Percentiles rank a stretch among this genome's conserved stretches.
phyloP scores from a whole-genome alignment of 2,888 invertebrate species.

The Eustalomyia histrio region DNA sequence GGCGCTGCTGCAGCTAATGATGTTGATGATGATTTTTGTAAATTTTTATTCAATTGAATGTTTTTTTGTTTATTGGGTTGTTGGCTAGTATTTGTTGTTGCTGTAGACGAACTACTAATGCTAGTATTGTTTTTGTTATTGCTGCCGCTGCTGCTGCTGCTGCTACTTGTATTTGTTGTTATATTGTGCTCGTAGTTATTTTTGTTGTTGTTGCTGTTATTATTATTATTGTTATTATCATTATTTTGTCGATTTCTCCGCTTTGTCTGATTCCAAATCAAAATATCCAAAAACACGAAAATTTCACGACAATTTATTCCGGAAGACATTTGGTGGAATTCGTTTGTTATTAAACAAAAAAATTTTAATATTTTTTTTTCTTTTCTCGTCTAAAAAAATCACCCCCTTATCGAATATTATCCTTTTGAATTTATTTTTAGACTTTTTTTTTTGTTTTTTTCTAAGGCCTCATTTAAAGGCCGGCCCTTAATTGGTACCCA shows the following conservation, averaged over 20 bases:
- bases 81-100: constrained; percentile 17
- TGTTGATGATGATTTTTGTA: background rate
- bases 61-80: constrained; percentile 44
- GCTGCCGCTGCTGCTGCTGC: constrained; percentile 3
- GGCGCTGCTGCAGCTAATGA: background rate
- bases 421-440: background rate
- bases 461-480: constrained; percentile 39
- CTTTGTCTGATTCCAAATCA: constrained; percentile 77
- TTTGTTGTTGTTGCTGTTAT: constrained; percentile 49
- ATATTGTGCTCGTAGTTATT: constrained; percentile 34
- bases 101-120: constrained; percentile 28
- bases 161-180: constrained; percentile 18
- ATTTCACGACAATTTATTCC: constrained; percentile 79
- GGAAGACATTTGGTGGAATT: constrained; percentile 78
- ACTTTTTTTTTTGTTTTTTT: background rate
- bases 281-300: constrained; percentile 79
- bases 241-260: constrained; percentile 77
- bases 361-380: constrained; percentile 28
- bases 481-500: constrained; percentile 43
- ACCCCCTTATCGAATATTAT: constrained; percentile 3
- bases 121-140: constrained; percentile 34
- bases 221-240: constrained; percentile 66
- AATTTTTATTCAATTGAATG: constrained; percentile 7
- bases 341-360: constrained; percentile 45
- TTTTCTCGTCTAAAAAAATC: constrained; percentile 20